Percentiles rank a stretch among this genome's conserved stretches.
Evolutionary conservation across 1,140 invertebrate species (phyloP).

Genomic region (Oreohelix idahoensis): DNA sequence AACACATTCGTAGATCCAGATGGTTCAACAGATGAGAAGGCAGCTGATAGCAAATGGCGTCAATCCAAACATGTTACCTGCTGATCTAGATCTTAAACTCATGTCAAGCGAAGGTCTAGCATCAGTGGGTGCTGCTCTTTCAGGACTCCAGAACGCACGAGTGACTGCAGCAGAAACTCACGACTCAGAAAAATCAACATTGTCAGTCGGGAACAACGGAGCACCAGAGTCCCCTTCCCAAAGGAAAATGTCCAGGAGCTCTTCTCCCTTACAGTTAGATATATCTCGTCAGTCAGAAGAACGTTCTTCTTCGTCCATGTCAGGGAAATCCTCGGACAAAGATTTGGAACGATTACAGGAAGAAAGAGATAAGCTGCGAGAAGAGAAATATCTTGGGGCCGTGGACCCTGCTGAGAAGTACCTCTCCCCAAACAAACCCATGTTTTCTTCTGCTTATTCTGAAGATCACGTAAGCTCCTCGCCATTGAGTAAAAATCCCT

Average conservation of each 20-base stretch:
- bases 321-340: conserved; percentile 7
- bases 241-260: background rate
- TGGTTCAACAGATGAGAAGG: conserved; percentile 84
- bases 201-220: background rate
- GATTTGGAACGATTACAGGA: background rate
- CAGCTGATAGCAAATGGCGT: conserved; percentile 77
- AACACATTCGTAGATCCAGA: background rate
- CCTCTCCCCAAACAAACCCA: conserved; percentile 17
- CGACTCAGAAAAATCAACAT: background rate
- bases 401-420: background rate
- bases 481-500: background rate
- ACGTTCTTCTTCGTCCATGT: background rate
- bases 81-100: conserved; percentile 22
- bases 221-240: too few species aligned
- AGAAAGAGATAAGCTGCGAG: conserved; percentile 15
- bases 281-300: background rate
- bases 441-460: conserved; percentile 35
- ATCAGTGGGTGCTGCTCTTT: conserved; percentile 18
- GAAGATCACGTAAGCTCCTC: background rate
- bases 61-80: conserved; percentile 28
- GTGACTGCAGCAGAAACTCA: background rate
- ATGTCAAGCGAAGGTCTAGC: conserved; percentile 33
- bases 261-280: background rate
- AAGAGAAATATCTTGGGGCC: conserved; percentile 10
- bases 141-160: conserved; percentile 16